Base-by-base conservation (phyloP, 2,888 invertebrate species). In the Lampropteryx suffumata region DNA sequence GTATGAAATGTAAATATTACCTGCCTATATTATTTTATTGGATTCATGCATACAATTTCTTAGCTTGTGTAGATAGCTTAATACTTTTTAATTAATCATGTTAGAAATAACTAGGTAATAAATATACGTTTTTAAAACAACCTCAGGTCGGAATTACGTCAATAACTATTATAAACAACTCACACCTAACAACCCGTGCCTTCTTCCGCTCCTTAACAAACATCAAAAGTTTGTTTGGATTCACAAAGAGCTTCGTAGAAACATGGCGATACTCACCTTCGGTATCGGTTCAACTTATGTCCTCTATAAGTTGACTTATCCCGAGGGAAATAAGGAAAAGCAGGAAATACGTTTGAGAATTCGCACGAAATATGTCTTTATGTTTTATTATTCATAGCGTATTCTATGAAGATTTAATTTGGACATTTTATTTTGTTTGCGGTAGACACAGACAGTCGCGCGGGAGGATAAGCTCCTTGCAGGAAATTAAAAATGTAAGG, bases 241-340 rank as follows among this genome's bases (percentile, higher is more conserved):
- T 36, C 29, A 9, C 32, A 32, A 40, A 40, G 32, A 26, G 13
- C 28, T 56, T 51, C 49, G 26, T 48, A 45, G 27, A 59, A 45
- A 54, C 50, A 44, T 35, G 39, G 39, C 49, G 13, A 29, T 41
- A 57, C 44, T 41, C 37, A 43, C 43, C 54, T 54, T 48, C 70
- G 64, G 76, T 81, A 80, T 81, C 74, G 72, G 76, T 69, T 75
- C 72, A 81, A 85, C 84, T 84, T 84, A 84, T 84, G 82, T 82
- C 77, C 79, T 73, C 78, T 80, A 78, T 82, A 84, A 84, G 79
- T 85, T 82, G 83, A 83, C 75, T 79, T 75, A 81, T 81, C 89
- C 81, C 89, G 8, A 59, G 89, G 89, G 89, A 89, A 89, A 89
- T 89, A 89, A 85, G 82, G 76, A 69, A 79, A 82, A 81, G 82